phyloP scores from a whole-genome alignment of 2,113 vertebrate species.

The Anser brachyrhynchus region DNA sequence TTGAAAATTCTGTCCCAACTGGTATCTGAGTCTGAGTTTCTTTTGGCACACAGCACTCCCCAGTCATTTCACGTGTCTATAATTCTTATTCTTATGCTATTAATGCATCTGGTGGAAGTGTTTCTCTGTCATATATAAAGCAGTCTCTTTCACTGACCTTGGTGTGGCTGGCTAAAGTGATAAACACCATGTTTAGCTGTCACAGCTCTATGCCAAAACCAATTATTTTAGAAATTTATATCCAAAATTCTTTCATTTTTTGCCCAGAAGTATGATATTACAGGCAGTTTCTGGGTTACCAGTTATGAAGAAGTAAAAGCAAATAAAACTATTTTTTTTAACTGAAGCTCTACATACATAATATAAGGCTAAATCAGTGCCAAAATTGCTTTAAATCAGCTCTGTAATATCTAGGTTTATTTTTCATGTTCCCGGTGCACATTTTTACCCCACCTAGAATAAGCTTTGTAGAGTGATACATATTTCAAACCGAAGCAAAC shows the following conservation, averaged over 20 bases:
- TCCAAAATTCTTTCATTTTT: neutral
- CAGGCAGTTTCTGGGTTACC: neutral
- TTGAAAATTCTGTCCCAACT: neutral
- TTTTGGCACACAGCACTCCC: neutral
- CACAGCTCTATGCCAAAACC: neutral
- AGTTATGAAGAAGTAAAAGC: neutral
- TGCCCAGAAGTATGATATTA: neutral
- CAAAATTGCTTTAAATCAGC: neutral
- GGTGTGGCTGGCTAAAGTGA: neutral
- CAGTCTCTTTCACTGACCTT: neutral
- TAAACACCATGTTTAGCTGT: neutral
- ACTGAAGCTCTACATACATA: neutral
- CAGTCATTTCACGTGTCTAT: neutral
- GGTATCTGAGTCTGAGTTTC: neutral
- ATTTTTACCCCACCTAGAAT: neutral
- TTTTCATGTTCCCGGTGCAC: neutral
- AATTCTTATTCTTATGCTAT: neutral
- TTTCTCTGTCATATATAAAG: conserved; percentile 1
- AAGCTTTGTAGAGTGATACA: neutral
- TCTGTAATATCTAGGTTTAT: neutral
- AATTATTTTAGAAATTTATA: neutral
- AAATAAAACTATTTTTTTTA: neutral
- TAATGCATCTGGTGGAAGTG: neutral
- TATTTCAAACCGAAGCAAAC: neutral
- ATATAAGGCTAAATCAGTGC: neutral